Percentiles rank a stretch among this genome's conserved stretches.
These are phyloP conservation scores for Pandion haliaetus DNA, from an alignment of 2,113 vertebrate species.

Conservation along the genomic window DNA sequence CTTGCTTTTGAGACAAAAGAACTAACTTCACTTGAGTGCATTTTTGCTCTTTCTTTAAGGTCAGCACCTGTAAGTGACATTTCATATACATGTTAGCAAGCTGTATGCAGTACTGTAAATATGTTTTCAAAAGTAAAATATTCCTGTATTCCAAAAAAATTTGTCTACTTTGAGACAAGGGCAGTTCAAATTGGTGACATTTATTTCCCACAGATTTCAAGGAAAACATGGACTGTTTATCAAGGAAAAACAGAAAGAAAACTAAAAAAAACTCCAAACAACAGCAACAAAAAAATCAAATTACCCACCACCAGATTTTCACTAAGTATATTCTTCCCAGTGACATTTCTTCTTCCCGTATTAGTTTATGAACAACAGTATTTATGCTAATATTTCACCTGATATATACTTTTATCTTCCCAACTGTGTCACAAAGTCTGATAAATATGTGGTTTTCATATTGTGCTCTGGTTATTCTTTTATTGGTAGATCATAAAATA, in stretches of 20 bases:
- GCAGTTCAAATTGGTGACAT: neutral
- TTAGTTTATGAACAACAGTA: neutral
- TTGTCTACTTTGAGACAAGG: neutral
- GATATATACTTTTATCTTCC: neutral
- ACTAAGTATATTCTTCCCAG: neutral
- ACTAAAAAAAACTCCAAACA: neutral
- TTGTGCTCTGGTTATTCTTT: neutral
- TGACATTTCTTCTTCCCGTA: neutral
- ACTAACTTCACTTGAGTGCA: constrained; percentile 93
- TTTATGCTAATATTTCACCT: neutral
- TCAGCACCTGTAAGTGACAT: constrained; percentile 87
- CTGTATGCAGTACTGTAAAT: neutral
- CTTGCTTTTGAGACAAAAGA: constrained; percentile 93
- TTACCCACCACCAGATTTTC: neutral
- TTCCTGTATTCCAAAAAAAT: neutral
- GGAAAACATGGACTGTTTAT: neutral
- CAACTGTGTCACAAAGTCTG: constrained; percentile 35
- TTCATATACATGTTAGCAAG: constrained; percentile 36
- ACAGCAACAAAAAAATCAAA: neutral
- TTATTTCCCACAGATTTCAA: constrained; percentile 35
- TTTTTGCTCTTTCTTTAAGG: constrained; percentile 94
- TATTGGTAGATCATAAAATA: neutral
- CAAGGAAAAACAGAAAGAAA: neutral
- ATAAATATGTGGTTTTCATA: neutral
- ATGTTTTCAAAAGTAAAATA: neutral